Conservation (phyloP, 2,888 invertebrate genomes). For the Tetanocera ferruginea region DNA sequence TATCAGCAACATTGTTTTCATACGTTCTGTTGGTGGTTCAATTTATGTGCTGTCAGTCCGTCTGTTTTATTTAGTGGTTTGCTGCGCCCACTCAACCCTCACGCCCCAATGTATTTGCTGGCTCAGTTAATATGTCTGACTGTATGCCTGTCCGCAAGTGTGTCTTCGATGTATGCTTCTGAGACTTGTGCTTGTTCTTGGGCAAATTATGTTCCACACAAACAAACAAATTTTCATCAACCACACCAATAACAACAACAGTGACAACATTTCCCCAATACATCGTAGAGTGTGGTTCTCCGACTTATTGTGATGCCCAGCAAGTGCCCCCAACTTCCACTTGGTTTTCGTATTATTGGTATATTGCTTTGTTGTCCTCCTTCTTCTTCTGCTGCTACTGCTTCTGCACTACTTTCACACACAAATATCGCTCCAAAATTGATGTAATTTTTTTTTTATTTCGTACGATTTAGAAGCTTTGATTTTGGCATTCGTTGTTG, state of each 20-base stretch:
- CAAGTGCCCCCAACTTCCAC: background rate
- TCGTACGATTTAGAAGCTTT: background rate
- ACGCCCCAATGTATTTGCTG: background rate
- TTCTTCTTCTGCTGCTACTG: background rate
- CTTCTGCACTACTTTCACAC: too few relatives aligned
- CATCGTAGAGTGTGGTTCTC: background rate
- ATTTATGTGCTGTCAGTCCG: background rate
- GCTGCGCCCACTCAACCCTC: background rate
- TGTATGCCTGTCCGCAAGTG: background rate
- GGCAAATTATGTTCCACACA: conserved; percentile 15
- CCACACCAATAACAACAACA: background rate
- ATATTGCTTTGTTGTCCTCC: background rate
- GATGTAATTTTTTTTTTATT: background rate
- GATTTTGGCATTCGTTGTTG: background rate
- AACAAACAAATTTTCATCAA: conserved; percentile 26
- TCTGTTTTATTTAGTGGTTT: background rate
- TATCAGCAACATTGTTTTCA: background rate
- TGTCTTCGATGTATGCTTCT: conserved; percentile 1
- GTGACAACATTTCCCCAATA: background rate
- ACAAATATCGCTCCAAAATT: too few relatives aligned
- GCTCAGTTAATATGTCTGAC: too few relatives aligned
- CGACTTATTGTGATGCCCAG: background rate
- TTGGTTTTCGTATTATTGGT: too few relatives aligned
- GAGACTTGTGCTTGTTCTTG: conserved; percentile 22
- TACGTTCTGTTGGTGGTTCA: background rate